Conservation (phyloP, 2,797 vertebrate genomes). For the Enteromius thamalakanensis region DNA sequence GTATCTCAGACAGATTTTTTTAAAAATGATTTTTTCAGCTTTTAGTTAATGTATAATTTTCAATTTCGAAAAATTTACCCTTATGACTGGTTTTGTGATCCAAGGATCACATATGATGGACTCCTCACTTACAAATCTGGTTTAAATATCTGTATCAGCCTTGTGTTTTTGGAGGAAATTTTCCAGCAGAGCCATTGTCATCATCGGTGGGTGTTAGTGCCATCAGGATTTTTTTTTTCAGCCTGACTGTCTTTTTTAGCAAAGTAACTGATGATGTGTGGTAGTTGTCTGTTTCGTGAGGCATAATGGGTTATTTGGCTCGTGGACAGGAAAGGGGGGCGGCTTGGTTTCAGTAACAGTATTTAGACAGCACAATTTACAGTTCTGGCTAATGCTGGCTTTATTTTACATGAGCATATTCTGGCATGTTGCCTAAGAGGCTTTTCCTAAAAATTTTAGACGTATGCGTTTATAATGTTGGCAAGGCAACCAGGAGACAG, state of each 20-base stretch:
- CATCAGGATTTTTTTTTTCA: conserved; percentile 27
- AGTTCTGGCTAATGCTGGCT: conserved; percentile 36
- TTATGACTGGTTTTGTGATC: too few species aligned
- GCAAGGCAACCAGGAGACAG: background rate
- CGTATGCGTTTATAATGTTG: background rate
- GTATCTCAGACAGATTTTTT: too few species aligned
- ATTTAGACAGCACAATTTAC: conserved; percentile 43
- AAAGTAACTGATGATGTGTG: conserved; percentile 50
- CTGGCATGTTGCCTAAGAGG: conserved; percentile 33
- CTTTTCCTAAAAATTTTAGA: conserved; percentile 7
- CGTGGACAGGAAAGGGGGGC: conserved; percentile 40
- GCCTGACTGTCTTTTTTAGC: conserved; percentile 37
- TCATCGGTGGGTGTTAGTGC: background rate
- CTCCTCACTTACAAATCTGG: too few species aligned
- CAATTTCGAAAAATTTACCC: too few species aligned
- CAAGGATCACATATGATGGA: too few species aligned
- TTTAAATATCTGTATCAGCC: too few species aligned
- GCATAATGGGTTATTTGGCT: conserved; percentile 64
- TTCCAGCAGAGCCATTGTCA: background rate
- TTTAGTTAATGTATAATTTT: too few species aligned
- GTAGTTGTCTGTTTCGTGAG: conserved; percentile 46
- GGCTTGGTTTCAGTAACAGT: conserved; percentile 33
- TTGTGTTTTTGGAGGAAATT: background rate
- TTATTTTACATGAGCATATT: conserved; percentile 35
- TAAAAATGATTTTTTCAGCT: too few species aligned